Percentiles rank a stretch among this genome's conserved stretches.
Evolutionary conservation across 2,888 invertebrate genomes (phyloP).

Genomic region (Tiphia femorata): DNA sequence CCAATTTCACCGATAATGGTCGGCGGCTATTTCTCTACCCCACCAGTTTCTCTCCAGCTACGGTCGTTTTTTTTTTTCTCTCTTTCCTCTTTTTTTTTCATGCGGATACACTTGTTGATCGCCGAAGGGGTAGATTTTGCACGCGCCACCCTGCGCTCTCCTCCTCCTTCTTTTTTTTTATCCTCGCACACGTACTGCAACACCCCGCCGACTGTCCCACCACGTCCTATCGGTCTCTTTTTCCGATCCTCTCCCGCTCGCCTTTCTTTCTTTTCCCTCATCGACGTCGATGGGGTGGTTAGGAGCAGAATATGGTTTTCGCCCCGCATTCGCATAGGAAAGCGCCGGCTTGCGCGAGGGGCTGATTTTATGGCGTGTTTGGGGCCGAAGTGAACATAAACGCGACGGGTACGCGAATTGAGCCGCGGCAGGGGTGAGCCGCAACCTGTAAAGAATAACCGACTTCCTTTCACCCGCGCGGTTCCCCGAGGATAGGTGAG

Average conservation of each 20-base stretch:
- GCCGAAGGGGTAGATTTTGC: slow-evolving; percentile 49
- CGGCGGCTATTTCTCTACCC: slow-evolving; percentile 37
- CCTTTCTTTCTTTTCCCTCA: slow-evolving; percentile 36
- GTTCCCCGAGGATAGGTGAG: no score
- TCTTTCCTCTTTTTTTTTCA: slow-evolving; percentile 49
- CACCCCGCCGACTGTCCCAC: background rate
- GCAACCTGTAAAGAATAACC: slow-evolving; percentile 21
- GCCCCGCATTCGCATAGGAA: slow-evolving; percentile 56
- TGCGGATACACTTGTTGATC: slow-evolving; percentile 68
- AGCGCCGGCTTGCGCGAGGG: slow-evolving; percentile 49
- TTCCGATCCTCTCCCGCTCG: slow-evolving; percentile 43
- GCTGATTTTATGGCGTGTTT: slow-evolving; percentile 64
- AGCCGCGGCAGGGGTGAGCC: slow-evolving; percentile 30
- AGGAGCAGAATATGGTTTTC: slow-evolving; percentile 56
- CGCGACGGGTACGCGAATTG: slow-evolving; percentile 44
- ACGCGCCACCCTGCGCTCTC: slow-evolving; percentile 42
- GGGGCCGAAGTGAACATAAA: slow-evolving; percentile 55
- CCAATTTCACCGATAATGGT: slow-evolving; percentile 66
- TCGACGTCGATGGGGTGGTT: slow-evolving; percentile 33
- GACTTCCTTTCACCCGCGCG: background rate
- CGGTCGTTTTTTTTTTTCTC: slow-evolving; percentile 19
- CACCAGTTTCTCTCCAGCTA: background rate
- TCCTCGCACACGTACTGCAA: slow-evolving; percentile 35
- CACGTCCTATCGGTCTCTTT: no score
- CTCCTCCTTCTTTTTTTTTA: slow-evolving; percentile 20